A percentile compares a stretch with the other conserved stretches of the same genome.
These are phyloP conservation scores for Schizothorax lantsangensis DNA, from an alignment of 2,797 vertebrate species.

Conservation along the genomic window DNA sequence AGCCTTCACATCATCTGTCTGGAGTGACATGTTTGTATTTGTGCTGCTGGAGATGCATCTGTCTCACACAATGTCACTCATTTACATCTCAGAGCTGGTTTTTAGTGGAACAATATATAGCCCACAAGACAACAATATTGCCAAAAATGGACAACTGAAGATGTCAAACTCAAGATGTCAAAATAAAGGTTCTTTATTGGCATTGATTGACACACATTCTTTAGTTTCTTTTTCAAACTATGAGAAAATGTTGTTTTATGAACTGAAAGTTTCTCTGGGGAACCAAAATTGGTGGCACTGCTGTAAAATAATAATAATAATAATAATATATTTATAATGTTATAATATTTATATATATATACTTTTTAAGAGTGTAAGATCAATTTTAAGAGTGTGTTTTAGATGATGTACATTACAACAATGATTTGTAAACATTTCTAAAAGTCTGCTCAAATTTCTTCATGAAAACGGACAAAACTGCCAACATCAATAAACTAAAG, in stretches of 20 bases:
- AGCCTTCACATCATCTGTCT: not conserved
- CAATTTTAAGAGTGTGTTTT: not conserved
- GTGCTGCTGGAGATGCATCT: not conserved
- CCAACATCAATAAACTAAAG: not conserved
- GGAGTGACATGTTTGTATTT: slow-evolving; percentile 6
- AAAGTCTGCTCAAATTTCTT: not conserved
- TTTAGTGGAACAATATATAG: not conserved
- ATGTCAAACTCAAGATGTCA: not conserved
- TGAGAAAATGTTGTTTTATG: not conserved
- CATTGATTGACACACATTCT: not conserved
- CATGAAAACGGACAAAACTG: not conserved
- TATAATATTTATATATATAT: too few relatives aligned
- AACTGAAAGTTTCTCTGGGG: too few relatives aligned
- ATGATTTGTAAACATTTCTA: not conserved
- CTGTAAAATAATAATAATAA: not conserved
- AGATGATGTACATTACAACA: not conserved
- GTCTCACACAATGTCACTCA: not conserved
- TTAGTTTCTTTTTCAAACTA: not conserved
- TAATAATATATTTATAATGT: too few relatives aligned
- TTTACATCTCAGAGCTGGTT: not conserved
- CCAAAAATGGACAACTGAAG: not conserved
- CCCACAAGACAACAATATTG: not conserved
- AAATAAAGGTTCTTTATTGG: not conserved
- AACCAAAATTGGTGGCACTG: not conserved
- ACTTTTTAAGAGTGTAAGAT: too few relatives aligned